Base-by-base conservation (phyloP, 2,888 invertebrate genomes). In the Archips crataeganus region DNA sequence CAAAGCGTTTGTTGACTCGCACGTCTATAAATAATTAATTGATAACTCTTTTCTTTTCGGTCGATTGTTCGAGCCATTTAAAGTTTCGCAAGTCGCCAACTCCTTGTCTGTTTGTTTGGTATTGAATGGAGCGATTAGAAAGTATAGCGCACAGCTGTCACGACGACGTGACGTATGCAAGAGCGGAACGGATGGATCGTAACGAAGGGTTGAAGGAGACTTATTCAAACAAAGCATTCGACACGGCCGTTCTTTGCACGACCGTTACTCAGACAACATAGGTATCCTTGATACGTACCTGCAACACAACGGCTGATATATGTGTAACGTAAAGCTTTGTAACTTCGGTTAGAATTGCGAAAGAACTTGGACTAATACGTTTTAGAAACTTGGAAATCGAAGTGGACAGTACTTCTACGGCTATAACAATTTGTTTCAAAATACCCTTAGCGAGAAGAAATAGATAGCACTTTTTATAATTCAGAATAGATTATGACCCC, bases 61-160 rank as follows among this genome's bases (percentile, higher is more conserved):
- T 87, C 89, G 85, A 90, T 91, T 89, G 90, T 90, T 90, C 84
- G 81, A 84, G 84, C 79, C 84, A 85, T 90, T 88, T 87, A 85
- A 84, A 79, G 84, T 93, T 92, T 91, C 90, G 90, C 90, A 91
- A 93, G 87, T 85, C 85, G 85, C 85, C 84, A 87, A 87, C 87
- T 89, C 85, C 83, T 87, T 82, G 82, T 85, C 76, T 86, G 82
- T 88, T 90, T 91, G 90, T 91, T 91, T 90, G 88, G 82, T 85
- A 86, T 89, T 91, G 87, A 90, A 93, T 91, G 81, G 86, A 85
- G 86, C 90, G 90, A 93, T 93, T 93, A 93, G 93, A 94, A 94
- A 93, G 93, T 91, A 87, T 86, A 82, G 84, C 87, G 85, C 85
- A 85, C 94, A 94, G 92, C 93, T 93, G 94, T 93, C 93, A 92